phyloP scores from a whole-genome alignment of 2,888 invertebrate species.

The Acanthosepion esculentum region DNA sequence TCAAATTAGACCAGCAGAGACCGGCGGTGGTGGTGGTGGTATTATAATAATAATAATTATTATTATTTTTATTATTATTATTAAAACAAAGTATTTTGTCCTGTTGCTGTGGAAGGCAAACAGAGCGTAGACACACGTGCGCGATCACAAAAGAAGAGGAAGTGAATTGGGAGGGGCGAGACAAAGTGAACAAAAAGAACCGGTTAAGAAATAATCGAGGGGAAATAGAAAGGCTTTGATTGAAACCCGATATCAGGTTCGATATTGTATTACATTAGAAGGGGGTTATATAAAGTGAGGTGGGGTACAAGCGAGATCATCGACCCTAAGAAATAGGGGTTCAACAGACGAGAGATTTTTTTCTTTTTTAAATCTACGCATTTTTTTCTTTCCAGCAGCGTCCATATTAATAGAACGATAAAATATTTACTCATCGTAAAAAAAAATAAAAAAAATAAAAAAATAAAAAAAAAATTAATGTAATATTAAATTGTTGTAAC shows the following conservation, averaged over 20 bases:
- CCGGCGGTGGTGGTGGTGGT: no score
- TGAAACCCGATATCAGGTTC: conserved; percentile 17
- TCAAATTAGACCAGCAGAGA: no score
- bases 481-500: no score
- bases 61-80: no score
- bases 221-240: not conserved
- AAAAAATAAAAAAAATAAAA: no score
- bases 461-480: no score
- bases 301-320: not conserved
- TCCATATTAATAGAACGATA: not conserved
- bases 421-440: no score
- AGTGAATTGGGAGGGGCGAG: not conserved
- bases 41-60: no score
- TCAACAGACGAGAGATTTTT: not conserved
- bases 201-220: not conserved
- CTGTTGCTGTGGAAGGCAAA: not conserved
- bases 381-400: not conserved
- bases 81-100: not conserved
- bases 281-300: not conserved
- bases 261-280: conserved; percentile 33
- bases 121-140: conserved; percentile 20
- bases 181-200: not conserved
- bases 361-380: not conserved
- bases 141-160: not conserved
- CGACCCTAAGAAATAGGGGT: not conserved